Evolutionary conservation across 1,140 invertebrate genomes (phyloP).

Genomic region (Drosophila auraria): DNA sequence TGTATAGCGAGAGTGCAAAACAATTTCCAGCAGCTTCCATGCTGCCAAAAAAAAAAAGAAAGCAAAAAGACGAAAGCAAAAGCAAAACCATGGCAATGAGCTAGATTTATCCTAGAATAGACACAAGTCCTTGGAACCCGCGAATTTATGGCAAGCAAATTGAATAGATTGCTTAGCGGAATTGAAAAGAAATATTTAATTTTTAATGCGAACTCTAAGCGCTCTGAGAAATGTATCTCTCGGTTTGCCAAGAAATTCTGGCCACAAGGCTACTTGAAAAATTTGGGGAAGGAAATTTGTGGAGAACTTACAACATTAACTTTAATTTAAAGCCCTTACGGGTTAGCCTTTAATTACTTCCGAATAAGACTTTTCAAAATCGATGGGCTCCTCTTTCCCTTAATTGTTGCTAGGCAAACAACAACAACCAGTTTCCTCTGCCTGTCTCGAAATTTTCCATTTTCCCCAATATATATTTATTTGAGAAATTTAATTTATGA

Average conservation of each 20-base stretch:
- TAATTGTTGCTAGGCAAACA: conserved; percentile 32
- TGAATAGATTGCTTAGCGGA: conserved; percentile 24
- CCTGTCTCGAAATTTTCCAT: conserved; percentile 11
- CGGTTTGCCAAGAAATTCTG: not conserved
- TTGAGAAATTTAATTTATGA: conserved; percentile 81
- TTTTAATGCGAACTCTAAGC: conserved; percentile 4
- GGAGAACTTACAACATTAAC: not conserved
- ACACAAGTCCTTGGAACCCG: conserved; percentile 15
- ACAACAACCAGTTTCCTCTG: not conserved
- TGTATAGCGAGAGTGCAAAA: conserved; percentile 52
- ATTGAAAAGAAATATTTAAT: conserved; percentile 33
- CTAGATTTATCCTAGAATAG: conserved; percentile 21
- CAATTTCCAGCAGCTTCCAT: conserved; percentile 65
- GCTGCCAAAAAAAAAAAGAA: conserved; percentile 54
- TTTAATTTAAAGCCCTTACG: not conserved
- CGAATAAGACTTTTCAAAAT: conserved; percentile 1
- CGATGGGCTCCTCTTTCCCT: not conserved
- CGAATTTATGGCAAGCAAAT: conserved; percentile 49
- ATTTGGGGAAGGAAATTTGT: not conserved
- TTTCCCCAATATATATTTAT: conserved; percentile 77
- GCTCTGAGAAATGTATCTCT: not conserved
- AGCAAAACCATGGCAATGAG: conserved; percentile 24
- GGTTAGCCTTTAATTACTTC: not conserved
- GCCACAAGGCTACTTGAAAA: not conserved
- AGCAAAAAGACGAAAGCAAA: not conserved